Percentiles rank a stretch among this genome's conserved stretches.
Conservation (phyloP, 2,113 vertebrate species). For the Sylvietta virens region DNA sequence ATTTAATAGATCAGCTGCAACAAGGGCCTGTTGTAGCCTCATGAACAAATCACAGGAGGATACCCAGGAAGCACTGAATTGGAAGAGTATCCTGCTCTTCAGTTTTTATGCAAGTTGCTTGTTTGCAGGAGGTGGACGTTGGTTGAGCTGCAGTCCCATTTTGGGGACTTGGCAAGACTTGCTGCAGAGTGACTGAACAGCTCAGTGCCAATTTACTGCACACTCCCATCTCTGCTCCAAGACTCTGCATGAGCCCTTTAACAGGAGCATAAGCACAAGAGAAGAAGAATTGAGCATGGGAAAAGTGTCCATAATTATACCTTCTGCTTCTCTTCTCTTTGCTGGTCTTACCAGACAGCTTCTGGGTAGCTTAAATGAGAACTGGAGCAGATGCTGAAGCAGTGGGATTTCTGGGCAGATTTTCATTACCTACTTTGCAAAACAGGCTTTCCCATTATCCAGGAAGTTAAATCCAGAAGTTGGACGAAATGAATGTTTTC, state of each 20-base stretch:
- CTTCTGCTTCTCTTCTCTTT: background rate
- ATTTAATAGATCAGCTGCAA: background rate
- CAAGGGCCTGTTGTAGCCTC: background rate
- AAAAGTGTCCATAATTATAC: background rate
- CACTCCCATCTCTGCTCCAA: background rate
- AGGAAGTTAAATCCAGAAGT: background rate
- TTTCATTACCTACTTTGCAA: background rate
- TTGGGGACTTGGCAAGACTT: background rate
- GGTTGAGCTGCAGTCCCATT: background rate
- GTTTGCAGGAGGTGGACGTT: background rate
- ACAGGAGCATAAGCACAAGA: background rate
- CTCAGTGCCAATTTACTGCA: background rate
- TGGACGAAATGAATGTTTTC: background rate
- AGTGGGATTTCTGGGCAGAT: background rate
- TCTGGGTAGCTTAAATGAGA: background rate
- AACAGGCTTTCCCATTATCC: background rate
- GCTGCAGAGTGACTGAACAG: background rate
- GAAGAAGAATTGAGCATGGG: background rate
- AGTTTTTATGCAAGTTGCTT: background rate
- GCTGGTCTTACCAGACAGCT: background rate
- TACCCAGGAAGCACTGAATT: background rate
- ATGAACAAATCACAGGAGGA: background rate
- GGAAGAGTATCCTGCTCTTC: background rate
- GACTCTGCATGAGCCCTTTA: background rate
- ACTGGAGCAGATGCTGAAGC: background rate